Base-by-base conservation (phyloP, 2,888 invertebrate genomes). In the Rosalia funebris region DNA sequence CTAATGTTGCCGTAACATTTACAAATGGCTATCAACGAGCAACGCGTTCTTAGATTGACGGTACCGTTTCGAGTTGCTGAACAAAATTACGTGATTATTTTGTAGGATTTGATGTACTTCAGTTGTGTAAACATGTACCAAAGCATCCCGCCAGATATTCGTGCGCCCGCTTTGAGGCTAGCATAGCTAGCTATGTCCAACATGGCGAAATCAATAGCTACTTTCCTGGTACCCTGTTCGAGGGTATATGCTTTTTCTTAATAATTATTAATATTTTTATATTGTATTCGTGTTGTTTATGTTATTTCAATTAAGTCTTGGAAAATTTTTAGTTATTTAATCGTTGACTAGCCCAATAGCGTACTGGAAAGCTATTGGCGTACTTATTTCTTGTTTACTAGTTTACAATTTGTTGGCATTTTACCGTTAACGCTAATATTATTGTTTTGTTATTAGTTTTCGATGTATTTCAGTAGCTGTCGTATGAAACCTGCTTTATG, bases 111-210 rank as follows among this genome's bases (percentile, higher is more conserved):
- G 44, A 50, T 52, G 57, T 60, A 55, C 57, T 58, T 57, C 25
- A 46, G 44, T 42, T 46, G 65, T 72, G 75, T 76, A 78, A 78
- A 77, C 75, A 78, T 74, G 69, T 71, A 60, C 54, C 62, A 56
- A 70, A 72, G 74, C 76, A 74, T 79, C 79, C 79, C 79, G 79
- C 79, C 78, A 79, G 62, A 75, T 73, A 73, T 71, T 66, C 45
- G 47, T 69, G 60, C 66, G 65, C 77, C 79, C 69, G 72, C 68
- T 63, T 65, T 50, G 79, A 81, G 80, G 79, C 80, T 79, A 78
- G 76, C 72, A 69, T 69, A 71, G 71, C 71, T 69, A 60, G 63
- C 67, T 66, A 60, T 68, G 69, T 76, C 71, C 75, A 76, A 77
- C 63, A 77, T 77, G 77, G 77, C 77, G 75, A 74, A 72, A 75